Base-by-base conservation (phyloP, 2,888 invertebrate genomes). In the Papilio demoleus region DNA sequence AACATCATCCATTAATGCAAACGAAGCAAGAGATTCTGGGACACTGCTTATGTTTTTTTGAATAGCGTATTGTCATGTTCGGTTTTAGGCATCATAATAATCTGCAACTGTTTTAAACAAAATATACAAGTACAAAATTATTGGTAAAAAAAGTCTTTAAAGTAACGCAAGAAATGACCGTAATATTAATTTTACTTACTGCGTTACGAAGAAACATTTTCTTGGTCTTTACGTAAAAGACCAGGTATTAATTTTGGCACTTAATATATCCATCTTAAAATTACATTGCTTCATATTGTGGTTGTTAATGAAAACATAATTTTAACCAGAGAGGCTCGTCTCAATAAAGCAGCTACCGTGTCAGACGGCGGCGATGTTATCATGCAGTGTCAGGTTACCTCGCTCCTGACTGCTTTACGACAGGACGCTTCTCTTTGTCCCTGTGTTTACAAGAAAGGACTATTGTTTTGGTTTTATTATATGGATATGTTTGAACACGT, bases 361-460 rank as follows among this genome's bases (percentile, higher is more conserved):
- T 67, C 74, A 70, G 72, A 72, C 72, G 69, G 73, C 72, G 71
- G 72, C 68, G 74, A 70, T 75, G 75, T 73, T 69, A 62, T 76
- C 78, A 70, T 70, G 60, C 70, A 75, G 79, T 75, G 76, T 79
- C 74, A 73, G 77, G 77, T 79, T 79, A 74, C 79, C 22, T 22
- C 47, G 47, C 66, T 19, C 24, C 61, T 17, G 65, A 74, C 72
- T 69, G 70, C 72, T 79, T 78, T 77, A 78, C 70, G 74, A 75
- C 61, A 72, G 74, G 71, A 65, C 65, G 72, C 72, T 70, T 68
- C 53, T 24, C 60, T 61, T 63, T 72, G 63, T 67, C 65, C 69
- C 56, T 53, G 50, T 62, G 19, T 40, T 53, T 45, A 62, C 38
- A 62, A 65, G 42, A 61, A 56, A 56, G 40, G 27, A 38, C 42